These are phyloP conservation scores for Sialis lutaria DNA, from an alignment of 2,888 invertebrate genomes.

Conservation along the genomic window DNA sequence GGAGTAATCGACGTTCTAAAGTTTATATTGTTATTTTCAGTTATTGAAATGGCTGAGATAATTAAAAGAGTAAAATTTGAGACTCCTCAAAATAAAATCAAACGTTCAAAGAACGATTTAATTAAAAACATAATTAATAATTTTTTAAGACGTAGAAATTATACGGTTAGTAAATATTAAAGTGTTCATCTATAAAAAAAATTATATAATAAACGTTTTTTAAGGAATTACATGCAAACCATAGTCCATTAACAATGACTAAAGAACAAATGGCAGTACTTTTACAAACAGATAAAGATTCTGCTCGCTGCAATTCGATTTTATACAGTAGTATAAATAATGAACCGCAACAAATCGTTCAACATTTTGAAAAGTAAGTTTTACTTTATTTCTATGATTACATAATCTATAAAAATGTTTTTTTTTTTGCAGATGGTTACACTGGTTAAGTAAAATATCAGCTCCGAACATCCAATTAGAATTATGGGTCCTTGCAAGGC, in stretches of 20 bases:
- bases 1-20: no score
- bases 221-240: conserved; percentile 25
- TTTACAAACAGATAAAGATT: conserved; percentile 51
- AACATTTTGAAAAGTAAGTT: conserved; percentile 49
- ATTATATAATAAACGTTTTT: conserved; percentile 4
- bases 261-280: conserved; percentile 52
- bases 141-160: conserved; percentile 51
- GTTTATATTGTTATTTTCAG: no score
- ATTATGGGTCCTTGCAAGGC: conserved; percentile 2
- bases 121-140: conserved; percentile 46
- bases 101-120: conserved; percentile 46
- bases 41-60: background rate
- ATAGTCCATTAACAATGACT: conserved; percentile 29
- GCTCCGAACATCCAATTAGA: background rate
- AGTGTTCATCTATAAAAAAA: conserved; percentile 1
- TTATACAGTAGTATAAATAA: conserved; percentile 60
- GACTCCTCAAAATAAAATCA: conserved; percentile 25
- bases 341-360: conserved; percentile 54
- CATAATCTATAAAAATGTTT: background rate
- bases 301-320: conserved; percentile 57
- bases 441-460: conserved; percentile 3
- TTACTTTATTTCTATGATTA: background rate
- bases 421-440: conserved; percentile 2
- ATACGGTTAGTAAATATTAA: conserved; percentile 30
- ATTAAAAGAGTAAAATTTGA: background rate